A percentile compares a stretch with the other conserved stretches of the same genome.
Evolutionary conservation across 2,797 vertebrate genomes (phyloP).

Genomic region (Austrolebias charrua): DNA sequence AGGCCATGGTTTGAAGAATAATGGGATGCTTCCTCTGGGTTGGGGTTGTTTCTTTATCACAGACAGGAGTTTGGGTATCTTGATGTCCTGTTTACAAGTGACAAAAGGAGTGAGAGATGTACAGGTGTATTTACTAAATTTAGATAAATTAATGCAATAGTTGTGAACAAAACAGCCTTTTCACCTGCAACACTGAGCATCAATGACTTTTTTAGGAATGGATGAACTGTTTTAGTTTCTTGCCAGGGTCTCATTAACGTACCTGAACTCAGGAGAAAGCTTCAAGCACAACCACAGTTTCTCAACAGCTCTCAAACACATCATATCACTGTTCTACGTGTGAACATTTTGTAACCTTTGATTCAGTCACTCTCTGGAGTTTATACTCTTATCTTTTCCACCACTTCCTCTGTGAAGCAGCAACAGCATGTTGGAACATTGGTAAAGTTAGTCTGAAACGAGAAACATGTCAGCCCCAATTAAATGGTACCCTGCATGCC

Average conservation of each 20-base stretch:
- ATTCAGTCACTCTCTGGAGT: constrained; percentile 74
- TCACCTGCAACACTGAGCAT: not conserved
- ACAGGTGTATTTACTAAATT: too few relatives aligned
- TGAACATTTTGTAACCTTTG: constrained; percentile 82
- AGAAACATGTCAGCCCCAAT: constrained; percentile 78
- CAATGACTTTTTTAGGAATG: not conserved
- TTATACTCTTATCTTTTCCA: constrained; percentile 69
- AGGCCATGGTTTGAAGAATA: too few relatives aligned
- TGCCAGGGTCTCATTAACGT: constrained; percentile 11
- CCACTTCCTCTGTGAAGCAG: constrained; percentile 73
- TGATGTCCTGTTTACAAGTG: too few relatives aligned
- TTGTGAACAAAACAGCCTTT: too few relatives aligned
- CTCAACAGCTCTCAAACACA: constrained; percentile 33
- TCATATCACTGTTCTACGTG: constrained; percentile 53
- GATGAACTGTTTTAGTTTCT: not conserved
- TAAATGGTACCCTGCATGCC: constrained; percentile 64
- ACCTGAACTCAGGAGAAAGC: constrained; percentile 38
- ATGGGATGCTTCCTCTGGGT: too few relatives aligned
- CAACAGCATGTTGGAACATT: constrained; percentile 77
- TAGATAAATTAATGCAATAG: too few relatives aligned
- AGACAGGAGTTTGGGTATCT: too few relatives aligned
- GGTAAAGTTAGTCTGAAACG: constrained; percentile 76
- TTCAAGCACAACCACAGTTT: constrained; percentile 21
- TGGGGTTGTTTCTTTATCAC: too few relatives aligned
- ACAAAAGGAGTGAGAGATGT: too few relatives aligned